A percentile compares a stretch with the other conserved stretches of the same genome.
These are phyloP conservation scores for Galemys pyrenaicus DNA, from an alignment of 2,113 vertebrate genomes.

Conservation along the genomic window DNA sequence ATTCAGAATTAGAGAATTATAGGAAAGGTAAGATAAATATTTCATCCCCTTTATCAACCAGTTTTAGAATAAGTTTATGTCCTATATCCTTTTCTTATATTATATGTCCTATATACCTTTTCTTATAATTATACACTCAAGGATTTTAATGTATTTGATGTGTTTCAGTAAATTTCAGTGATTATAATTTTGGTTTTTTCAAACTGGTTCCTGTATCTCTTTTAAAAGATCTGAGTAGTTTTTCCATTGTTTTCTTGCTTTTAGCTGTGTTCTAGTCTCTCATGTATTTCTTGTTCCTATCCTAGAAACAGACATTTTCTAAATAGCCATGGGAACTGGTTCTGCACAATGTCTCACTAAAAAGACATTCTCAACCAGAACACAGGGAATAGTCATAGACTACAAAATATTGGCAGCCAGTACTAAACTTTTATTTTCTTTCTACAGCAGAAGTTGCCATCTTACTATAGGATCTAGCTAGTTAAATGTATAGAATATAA, in stretches of 20 bases:
- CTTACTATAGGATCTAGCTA: neutral
- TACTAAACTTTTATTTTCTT: neutral
- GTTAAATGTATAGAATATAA: neutral
- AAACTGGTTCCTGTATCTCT: neutral
- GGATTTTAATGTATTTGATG: neutral
- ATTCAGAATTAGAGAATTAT: neutral
- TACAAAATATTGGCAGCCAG: neutral
- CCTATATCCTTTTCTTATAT: neutral
- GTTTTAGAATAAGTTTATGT: constrained; percentile 7
- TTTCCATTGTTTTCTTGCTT: neutral
- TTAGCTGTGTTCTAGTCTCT: neutral
- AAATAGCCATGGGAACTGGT: neutral
- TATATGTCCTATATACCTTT: neutral
- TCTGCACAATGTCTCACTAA: neutral
- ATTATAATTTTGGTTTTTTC: neutral
- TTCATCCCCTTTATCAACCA: neutral
- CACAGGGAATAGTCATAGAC: neutral
- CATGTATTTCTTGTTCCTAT: neutral
- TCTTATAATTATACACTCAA: neutral
- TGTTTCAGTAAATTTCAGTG: neutral
- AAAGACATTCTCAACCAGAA: neutral
- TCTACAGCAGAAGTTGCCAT: neutral
- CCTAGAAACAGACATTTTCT: neutral
- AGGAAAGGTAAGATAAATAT: neutral
- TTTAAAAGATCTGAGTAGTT: neutral